Evolutionary conservation across 2,797 vertebrate species (phyloP), one percentile per base, ranked within the genome.

Genomic region (Myotis daubentonii): DNA sequence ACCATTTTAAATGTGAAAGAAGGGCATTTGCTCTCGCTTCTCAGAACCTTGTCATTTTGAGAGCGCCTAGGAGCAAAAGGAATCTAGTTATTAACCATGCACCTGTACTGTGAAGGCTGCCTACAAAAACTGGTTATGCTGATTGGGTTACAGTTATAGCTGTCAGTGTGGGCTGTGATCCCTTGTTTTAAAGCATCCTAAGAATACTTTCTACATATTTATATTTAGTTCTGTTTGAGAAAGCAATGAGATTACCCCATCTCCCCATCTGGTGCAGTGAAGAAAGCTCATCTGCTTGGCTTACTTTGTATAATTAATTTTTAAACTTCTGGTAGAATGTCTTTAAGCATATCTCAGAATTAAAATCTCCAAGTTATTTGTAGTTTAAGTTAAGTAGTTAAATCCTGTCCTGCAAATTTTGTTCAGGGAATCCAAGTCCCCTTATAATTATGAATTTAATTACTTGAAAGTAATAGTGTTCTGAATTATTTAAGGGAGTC

Each of bases 211-310:
- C 53, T 82, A 0, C 94, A 53, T 62, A 85, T 93, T 95, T 96
- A 95, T 96, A 95, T 96, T 97, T 96, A 91, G 96, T 93, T 74
- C 86, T 87, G 17, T 86, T 95, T 71, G 47, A 94, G 85, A 96
- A 93, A 96, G 93, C 89, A 96, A 57, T 90, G 94, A 93, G 85
- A 92, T 94, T 95, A 87, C 75, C 44, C 78, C 84, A 66, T 93
- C 65, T 89, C 47, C 72, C 95, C 92, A 94, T 92, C 93, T 96
- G 96, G 89, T 91, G 10, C 92, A 91, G 28, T 75, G 78, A 95
- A 81, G 94, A 94, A 90, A 83, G 75, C 41, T 90, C 89, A 87
- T 95, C 92, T 95, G 78, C 53, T 80, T 93, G 82, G 47, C 93
- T 96, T 90, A 68, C 88, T 95, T 94, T 75, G 25, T 85, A 33